These are phyloP conservation scores for Apeltes quadracus DNA, from an alignment of 2,113 vertebrate genomes.

Conservation along the genomic window DNA sequence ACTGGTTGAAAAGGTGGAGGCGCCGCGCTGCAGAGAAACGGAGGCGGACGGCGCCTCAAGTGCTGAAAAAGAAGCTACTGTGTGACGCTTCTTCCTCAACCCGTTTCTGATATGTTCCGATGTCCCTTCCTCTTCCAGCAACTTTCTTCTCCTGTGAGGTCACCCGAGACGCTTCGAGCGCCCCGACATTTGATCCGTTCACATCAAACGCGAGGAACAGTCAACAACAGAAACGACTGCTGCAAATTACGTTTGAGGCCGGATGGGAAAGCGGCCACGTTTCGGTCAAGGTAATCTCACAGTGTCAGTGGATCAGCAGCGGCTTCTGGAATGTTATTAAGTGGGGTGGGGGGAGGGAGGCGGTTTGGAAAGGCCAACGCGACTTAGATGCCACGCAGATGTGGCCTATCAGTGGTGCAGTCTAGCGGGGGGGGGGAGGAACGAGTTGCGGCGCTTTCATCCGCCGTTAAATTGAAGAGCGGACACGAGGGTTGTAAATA, in stretches of 20 bases:
- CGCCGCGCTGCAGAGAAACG: slow-evolving; percentile 65
- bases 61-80: slow-evolving; percentile 36
- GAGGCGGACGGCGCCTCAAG: slow-evolving; percentile 45
- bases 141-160: slow-evolving; percentile 5
- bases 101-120: slow-evolving; percentile 24
- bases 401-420: slow-evolving; percentile 57
- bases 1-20: slow-evolving; percentile 53
- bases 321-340: slow-evolving; percentile 71
- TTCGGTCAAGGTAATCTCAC: slow-evolving; percentile 62
- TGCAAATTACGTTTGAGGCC: slow-evolving; percentile 38
- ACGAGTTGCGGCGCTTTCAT: slow-evolving; percentile 35
- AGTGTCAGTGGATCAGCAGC: slow-evolving; percentile 56
- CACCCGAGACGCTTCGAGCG: not conserved
- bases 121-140: slow-evolving; percentile 16
- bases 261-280: slow-evolving; percentile 31
- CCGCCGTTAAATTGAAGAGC: slow-evolving; percentile 13
- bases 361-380: slow-evolving; percentile 39
- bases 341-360: not conserved
- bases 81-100: too few species aligned
- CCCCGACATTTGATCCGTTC: slow-evolving; percentile 30
- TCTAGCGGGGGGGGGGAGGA: slow-evolving; percentile 51
- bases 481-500: slow-evolving; percentile 24
- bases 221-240: slow-evolving; percentile 41
- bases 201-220: slow-evolving; percentile 41
- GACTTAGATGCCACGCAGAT: slow-evolving; percentile 72